Conservation (phyloP, 2,113 vertebrate species). For the Gracilinanus agilis region DNA sequence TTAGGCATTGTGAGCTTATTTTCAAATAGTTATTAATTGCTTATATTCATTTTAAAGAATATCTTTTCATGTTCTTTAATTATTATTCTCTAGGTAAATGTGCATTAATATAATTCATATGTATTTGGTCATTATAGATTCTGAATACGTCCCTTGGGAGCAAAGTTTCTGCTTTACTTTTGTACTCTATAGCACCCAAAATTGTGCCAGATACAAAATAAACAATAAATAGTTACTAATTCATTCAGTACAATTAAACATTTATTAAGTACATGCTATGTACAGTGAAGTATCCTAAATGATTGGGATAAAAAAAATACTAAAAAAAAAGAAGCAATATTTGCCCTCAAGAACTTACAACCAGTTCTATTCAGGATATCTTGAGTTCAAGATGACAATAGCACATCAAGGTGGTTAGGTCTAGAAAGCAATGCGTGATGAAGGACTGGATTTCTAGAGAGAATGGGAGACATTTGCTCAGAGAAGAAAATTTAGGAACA, state of each 20-base stretch:
- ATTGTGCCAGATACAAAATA: background rate
- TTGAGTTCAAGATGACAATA: background rate
- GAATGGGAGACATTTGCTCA: background rate
- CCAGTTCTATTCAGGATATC: background rate
- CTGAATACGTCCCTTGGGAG: background rate
- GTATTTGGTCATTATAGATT: too few relatives aligned
- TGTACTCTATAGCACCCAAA: background rate
- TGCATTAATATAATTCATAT: too few relatives aligned
- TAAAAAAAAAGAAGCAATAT: background rate
- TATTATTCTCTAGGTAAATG: too few relatives aligned
- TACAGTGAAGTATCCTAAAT: background rate
- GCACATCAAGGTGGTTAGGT: background rate
- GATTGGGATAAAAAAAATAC: background rate
- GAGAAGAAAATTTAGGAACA: too few relatives aligned
- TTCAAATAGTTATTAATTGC: background rate
- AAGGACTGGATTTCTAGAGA: background rate
- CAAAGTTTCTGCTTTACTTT: background rate
- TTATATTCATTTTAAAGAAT: background rate
- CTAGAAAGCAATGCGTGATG: background rate
- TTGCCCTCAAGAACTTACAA: background rate
- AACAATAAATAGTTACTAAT: background rate
- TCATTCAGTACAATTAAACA: background rate
- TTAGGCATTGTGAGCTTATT: background rate
- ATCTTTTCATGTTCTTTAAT: background rate
- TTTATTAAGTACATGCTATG: background rate